Evolutionary conservation across 1,140 invertebrate genomes (phyloP), one percentile per base, ranked within the genome.

Genomic region (Temnothorax curvispinosus): DNA sequence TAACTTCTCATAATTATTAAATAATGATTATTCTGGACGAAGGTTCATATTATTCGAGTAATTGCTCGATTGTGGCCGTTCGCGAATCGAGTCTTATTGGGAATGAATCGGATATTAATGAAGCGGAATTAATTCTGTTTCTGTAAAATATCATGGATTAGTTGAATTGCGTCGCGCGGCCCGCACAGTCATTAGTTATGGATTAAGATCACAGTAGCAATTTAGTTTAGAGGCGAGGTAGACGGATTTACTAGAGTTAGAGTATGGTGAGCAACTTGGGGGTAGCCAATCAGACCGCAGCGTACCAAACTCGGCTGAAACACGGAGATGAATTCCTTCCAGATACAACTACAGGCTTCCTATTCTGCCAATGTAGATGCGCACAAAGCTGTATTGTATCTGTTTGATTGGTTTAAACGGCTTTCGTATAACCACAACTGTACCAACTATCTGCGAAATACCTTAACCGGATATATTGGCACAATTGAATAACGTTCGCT

Each of bases 391-490:
- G 9, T 77, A 77, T 88, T 90, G 82, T 84, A 76, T 89, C 88
- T 62, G 82, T 90, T 90, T 88, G 89, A 90, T 90, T 85, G 87
- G 88, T 90, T 91, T 86, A 90, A 91, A 90, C 80, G 86, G 86
- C 85, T 85, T 81, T 69, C 56, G 71, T 78, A 86, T 80, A 80
- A 82, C 89, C 89, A 86, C 88, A 90, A 78, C 87, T 90, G 80
- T 64, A 86, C 86, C 86, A 76, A 88, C 86, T 88, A 90, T 87
- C 88, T 74, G 67, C 52, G 80, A 90, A 89, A 87, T 81, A 74
- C 89, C 78, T 89, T 89, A 89, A 87, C 77, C 77, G 76, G 71
- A 74, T 75, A 74, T 89, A 86, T 90, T 87, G 89, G 62, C 50
- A 84, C 88, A 64, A 89, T 84, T 52, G 89, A 89, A 52, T 75